A percentile compares a stretch with the other conserved stretches of the same genome.
These are phyloP conservation scores for Pelodiscus sinensis DNA, from an alignment of 2,113 vertebrate species.

Conservation along the genomic window DNA sequence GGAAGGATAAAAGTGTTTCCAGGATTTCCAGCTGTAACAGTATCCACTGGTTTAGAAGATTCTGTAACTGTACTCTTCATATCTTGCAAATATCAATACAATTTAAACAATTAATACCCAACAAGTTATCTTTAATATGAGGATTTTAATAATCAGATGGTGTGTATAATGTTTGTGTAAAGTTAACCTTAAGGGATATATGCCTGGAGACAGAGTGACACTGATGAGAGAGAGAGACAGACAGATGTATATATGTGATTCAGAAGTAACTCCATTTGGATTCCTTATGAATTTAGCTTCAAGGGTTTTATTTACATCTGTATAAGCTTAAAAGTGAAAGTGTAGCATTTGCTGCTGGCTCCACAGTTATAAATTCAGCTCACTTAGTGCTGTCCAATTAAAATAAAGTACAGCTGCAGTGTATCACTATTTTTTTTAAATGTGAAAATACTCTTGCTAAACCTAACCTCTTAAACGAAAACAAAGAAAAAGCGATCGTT, in stretches of 20 bases:
- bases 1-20: constrained; percentile 34
- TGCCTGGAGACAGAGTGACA: background rate
- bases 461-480: constrained; percentile 14
- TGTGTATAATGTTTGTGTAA: background rate
- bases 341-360: background rate
- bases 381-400: constrained; percentile 54
- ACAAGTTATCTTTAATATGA: constrained; percentile 1
- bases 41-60: constrained; percentile 21
- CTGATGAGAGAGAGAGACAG: rapidly evolving
- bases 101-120: constrained; percentile 44
- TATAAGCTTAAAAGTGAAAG: constrained; percentile 54
- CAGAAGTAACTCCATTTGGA: constrained; percentile 15
- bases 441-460: constrained; percentile 31
- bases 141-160: background rate
- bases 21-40: constrained; percentile 40
- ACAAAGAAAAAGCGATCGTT: constrained; percentile 58
- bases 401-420: constrained; percentile 47
- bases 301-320: constrained; percentile 43
- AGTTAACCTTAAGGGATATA: background rate
- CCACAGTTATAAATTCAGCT: constrained; percentile 50
- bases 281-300: constrained; percentile 35
- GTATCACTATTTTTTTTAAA: constrained; percentile 50
- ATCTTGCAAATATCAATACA: constrained; percentile 40
- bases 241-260: background rate
- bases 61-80: background rate